Percentiles rank a stretch among this genome's conserved stretches.
These are phyloP conservation scores for Peromyscus maniculatus DNA, from an alignment of 2,113 vertebrate species.

Conservation along the genomic window DNA sequence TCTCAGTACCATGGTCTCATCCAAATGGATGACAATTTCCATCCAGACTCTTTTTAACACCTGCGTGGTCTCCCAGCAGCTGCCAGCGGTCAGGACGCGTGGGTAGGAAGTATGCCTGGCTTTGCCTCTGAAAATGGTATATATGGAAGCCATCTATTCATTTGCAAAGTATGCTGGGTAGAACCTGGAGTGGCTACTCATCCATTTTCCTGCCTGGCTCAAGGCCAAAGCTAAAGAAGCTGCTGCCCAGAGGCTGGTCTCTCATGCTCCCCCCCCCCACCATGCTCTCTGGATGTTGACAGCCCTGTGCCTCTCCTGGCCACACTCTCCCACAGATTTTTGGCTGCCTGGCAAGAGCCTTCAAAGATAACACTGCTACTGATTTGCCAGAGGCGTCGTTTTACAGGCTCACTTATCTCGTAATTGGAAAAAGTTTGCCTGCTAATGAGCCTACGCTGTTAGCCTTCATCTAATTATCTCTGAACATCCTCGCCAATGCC, in stretches of 20 bases:
- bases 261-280: neutral
- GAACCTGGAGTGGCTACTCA: neutral
- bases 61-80: neutral
- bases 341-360: neutral
- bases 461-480: slow-evolving; percentile 33
- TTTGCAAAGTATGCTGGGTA: neutral
- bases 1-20: rapidly evolving
- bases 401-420: neutral
- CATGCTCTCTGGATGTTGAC: neutral
- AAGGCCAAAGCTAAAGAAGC: neutral
- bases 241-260: neutral
- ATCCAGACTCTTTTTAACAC: neutral
- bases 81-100: neutral
- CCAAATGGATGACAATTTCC: neutral
- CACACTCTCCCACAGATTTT: neutral
- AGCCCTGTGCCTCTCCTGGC: neutral
- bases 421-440: slow-evolving; percentile 42
- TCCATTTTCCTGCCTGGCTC: neutral
- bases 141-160: neutral
- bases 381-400: neutral
- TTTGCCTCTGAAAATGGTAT: neutral
- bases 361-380: neutral
- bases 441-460: slow-evolving; percentile 30
- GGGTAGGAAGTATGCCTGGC: neutral
- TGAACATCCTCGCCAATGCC: neutral